These are phyloP conservation scores for Dioctria rufipes DNA, from an alignment of 2,888 invertebrate species.

Conservation along the genomic window DNA sequence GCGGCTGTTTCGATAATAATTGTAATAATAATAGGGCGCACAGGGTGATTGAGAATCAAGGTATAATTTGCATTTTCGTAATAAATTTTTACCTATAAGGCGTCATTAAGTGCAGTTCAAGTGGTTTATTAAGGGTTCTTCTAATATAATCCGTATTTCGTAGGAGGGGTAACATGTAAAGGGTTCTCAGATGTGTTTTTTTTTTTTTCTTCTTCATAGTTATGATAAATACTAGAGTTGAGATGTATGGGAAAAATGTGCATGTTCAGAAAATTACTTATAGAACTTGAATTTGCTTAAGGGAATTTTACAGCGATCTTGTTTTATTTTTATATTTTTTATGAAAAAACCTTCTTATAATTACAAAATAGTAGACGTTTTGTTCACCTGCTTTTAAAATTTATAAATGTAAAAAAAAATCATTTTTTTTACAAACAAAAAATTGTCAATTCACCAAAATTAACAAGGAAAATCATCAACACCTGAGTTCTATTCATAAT, in stretches of 20 bases:
- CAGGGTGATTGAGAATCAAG: conserved; percentile 3
- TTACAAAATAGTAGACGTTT: no score
- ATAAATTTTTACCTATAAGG: conserved; percentile 13
- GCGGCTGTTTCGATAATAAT: neutral
- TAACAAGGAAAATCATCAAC: conserved; percentile 28
- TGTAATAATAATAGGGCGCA: neutral
- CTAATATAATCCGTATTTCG: neutral
- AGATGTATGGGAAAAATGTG: no score
- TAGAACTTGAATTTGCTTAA: no score
- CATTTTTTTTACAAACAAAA: neutral
- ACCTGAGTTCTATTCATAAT: neutral
- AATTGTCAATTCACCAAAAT: conserved; percentile 26
- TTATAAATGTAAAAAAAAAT: no score
- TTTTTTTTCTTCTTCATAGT: no score
- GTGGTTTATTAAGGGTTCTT: conserved; percentile 33
- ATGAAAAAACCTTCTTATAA: no score
- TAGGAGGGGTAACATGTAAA: conserved; percentile 14
- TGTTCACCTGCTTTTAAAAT: no score
- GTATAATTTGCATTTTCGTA: conserved; percentile 28
- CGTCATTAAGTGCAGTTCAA: conserved; percentile 41
- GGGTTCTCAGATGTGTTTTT: neutral
- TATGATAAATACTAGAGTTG: no score
- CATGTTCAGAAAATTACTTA: no score
- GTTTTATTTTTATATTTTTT: no score
- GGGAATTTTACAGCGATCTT: no score